Base-by-base conservation (phyloP, 2,797 vertebrate species). In the Benthosema pterotum region DNA sequence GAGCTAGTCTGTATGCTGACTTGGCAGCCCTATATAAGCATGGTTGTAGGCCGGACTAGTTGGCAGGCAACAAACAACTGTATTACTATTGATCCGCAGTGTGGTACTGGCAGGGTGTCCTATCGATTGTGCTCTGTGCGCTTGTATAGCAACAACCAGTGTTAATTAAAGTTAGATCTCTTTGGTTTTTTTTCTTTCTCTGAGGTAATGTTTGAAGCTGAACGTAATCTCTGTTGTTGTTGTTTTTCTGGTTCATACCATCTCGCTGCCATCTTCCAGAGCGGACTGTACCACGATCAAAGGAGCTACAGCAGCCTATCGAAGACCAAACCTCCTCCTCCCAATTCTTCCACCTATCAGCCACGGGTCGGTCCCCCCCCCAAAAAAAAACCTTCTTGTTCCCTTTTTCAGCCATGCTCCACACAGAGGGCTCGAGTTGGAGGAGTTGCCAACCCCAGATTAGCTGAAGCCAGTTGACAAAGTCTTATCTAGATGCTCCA, bases 231-330 rank as follows among this genome's bases (percentile, higher is more conserved):
- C 16, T 42, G 25, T 11, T 46, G 46, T 71, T n/a, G n/a, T 25
- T 74, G 28, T 54, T 16, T 65, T 72, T 80, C 65, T 77, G 74
- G 64, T 67, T 38, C 57, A 17, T 65, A 47, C 65, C 63, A 47
- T 85, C 54, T 79, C 61, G 14, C 67, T 79, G 32, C 78, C n/a
- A n/a, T 72, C 52, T 82, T 88, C 78, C 91, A 99, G 96, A 94
- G 92, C 80, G 96, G 96, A 89, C 88, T 95, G 77, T 97, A 97
- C 92, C 94, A 94, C 57, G 95, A 97, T 93, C 94, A 95, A 82
- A 97, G 95, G 93, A 98, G 93, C 87, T 97, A 96, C 90, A 94
- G 83, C 93, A 97, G 94, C 89, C 92, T 99, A 83, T 92, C 84
- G 85, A 93, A 89, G 86, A 93, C 91, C 91, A 99, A 95, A 91